phyloP scores from a whole-genome alignment of 30 jellyfish, hydroid and myxozoan genomes.

The Aurelia sp. region DNA sequence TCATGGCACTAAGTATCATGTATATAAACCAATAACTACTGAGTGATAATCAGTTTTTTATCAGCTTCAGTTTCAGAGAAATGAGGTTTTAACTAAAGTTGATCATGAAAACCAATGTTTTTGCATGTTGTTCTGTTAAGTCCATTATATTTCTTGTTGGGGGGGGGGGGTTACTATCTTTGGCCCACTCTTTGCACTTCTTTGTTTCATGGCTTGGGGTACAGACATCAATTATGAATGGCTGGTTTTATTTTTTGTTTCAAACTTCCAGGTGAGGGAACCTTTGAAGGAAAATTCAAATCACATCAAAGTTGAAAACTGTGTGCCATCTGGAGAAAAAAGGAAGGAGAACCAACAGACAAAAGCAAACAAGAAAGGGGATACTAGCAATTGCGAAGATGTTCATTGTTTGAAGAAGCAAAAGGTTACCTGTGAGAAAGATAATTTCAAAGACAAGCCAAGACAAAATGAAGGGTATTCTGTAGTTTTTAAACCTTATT shows the following conservation, averaged over 20 bases:
- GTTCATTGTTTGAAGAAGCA: not conserved
- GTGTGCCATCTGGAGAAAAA: slow-evolving; percentile 22
- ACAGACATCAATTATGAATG: not conserved
- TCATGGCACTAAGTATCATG: too few relatives aligned
- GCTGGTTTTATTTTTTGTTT: not conserved
- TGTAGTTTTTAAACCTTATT: not conserved
- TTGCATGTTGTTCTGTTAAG: too few relatives aligned
- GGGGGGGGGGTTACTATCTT: too few relatives aligned
- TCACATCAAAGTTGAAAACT: not conserved
- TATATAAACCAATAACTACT: too few relatives aligned
- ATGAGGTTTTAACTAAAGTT: too few relatives aligned
- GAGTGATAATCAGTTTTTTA: too few relatives aligned
- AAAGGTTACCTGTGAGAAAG: not conserved
- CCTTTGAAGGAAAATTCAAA: slow-evolving; percentile 10
- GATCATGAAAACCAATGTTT: too few relatives aligned
- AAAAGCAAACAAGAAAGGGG: not conserved
- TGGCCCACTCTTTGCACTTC: too few relatives aligned
- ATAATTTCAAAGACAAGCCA: not conserved
- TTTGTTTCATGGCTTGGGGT: not conserved
- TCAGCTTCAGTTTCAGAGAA: too few relatives aligned
- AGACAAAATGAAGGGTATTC: slow-evolving; percentile 25
- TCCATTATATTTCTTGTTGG: too few relatives aligned
- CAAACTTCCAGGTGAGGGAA: not conserved
- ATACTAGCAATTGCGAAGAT: not conserved
- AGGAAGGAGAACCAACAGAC: slow-evolving; percentile 11